Evolutionary conservation across 2,113 vertebrate genomes (phyloP).

Genomic region (Sphyrna mokarran): DNA sequence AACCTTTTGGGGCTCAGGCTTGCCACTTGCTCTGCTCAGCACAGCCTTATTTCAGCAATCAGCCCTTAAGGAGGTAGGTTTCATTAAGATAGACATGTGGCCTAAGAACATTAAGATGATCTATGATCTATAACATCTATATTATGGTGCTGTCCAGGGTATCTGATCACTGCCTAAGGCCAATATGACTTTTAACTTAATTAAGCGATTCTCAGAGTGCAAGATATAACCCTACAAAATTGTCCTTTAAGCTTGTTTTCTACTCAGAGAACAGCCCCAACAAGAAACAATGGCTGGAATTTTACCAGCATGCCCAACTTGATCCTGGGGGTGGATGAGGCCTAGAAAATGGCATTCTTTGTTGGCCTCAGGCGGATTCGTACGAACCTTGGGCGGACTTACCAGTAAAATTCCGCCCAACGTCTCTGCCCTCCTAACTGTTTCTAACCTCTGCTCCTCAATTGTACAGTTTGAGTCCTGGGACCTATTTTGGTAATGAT

Average conservation of each 20-base stretch:
- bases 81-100: not conserved
- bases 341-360: too few species aligned
- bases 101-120: not conserved
- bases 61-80: not conserved
- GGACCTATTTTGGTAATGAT: not conserved
- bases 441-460: not conserved
- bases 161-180: not conserved
- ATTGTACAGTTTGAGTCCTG: not conserved
- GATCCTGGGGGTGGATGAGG: too few species aligned
- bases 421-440: not conserved
- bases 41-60: not conserved
- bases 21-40: not conserved
- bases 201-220: not conserved
- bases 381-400: too few species aligned
- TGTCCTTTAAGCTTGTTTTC: not conserved
- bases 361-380: too few species aligned
- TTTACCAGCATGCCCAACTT: too few species aligned
- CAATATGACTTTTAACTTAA: not conserved
- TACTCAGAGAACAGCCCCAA: not conserved
- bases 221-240: not conserved
- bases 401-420: too few species aligned
- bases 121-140: too few species aligned
- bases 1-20: not conserved
- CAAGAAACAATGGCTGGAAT: not conserved
- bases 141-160: not conserved